These are phyloP conservation scores for Montifringilla adamsi DNA, from an alignment of 2,113 vertebrate species.

Conservation along the genomic window DNA sequence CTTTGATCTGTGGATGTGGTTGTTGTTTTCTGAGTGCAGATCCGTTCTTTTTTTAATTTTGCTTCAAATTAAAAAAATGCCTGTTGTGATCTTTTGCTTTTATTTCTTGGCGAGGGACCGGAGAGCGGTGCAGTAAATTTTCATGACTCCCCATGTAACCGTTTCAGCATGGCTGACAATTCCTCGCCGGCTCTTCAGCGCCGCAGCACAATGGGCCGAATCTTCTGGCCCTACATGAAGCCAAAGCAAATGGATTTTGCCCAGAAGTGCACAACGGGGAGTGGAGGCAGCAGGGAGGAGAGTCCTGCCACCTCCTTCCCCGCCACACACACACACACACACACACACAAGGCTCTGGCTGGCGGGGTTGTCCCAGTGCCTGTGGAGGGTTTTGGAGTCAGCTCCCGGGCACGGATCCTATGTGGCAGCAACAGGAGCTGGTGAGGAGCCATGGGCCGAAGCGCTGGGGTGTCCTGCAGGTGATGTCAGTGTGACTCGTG, in stretches of 20 bases:
- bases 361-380: background rate
- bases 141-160: slow-evolving; percentile 56
- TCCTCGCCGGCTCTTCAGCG: slow-evolving; percentile 13
- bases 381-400: background rate
- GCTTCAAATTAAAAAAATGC: slow-evolving; percentile 64
- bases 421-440: background rate
- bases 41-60: slow-evolving; percentile 58
- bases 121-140: slow-evolving; percentile 58
- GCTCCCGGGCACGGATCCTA: background rate
- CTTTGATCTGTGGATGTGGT: slow-evolving; percentile 70
- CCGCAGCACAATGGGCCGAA: slow-evolving; percentile 52
- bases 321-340: background rate
- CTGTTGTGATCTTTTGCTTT: slow-evolving; percentile 64
- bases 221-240: slow-evolving; percentile 56
- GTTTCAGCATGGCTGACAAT: slow-evolving; percentile 53
- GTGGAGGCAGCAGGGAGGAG: slow-evolving; percentile 24
- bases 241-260: slow-evolving; percentile 60
- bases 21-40: slow-evolving; percentile 54
- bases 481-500: background rate
- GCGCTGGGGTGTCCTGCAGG: background rate
- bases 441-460: background rate
- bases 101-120: slow-evolving; percentile 33
- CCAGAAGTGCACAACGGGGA: slow-evolving; percentile 57
- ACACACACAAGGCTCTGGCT: background rate
- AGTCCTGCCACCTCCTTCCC: slow-evolving; percentile 23